phyloP scores from a whole-genome alignment of 1,140 invertebrate species.

The Musca domestica region DNA sequence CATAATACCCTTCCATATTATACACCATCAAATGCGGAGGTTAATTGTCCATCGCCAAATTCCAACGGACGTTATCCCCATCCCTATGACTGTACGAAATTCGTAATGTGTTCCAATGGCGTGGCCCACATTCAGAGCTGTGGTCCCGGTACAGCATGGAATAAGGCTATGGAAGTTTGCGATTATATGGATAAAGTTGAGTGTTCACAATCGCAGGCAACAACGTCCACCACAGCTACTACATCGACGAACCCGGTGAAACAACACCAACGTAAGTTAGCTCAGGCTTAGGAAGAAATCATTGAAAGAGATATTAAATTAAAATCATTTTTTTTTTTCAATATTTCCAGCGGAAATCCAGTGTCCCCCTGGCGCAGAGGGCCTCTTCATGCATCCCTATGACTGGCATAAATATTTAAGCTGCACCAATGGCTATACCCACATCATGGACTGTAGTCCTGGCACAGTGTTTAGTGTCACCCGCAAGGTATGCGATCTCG shows the following conservation, averaged over 20 bases:
- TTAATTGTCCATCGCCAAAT: slow-evolving; percentile 49
- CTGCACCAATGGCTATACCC: slow-evolving; percentile 59
- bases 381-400: slow-evolving; percentile 59
- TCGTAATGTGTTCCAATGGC: slow-evolving; percentile 62
- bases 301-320: neutral
- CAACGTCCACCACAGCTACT: neutral
- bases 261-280: neutral
- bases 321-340: neutral
- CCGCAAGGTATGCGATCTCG: slow-evolving; percentile 60
- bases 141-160: slow-evolving; percentile 64
- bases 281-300: neutral
- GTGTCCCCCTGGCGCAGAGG: slow-evolving; percentile 55
- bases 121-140: slow-evolving; percentile 60
- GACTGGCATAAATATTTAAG: slow-evolving; percentile 64
- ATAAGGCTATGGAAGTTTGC: slow-evolving; percentile 58
- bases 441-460: slow-evolving; percentile 61
- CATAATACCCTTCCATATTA: too few relatives aligned
- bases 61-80: slow-evolving; percentile 58
- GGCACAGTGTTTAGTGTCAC: slow-evolving; percentile 64
- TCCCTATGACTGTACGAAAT: slow-evolving; percentile 62
- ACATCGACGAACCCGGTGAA: neutral
- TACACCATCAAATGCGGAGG: slow-evolving; percentile 20
- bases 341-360: neutral
- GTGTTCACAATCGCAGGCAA: neutral
- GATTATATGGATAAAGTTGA: slow-evolving; percentile 24